Percentiles rank a stretch among this genome's conserved stretches.
phyloP scores from a whole-genome alignment of 2,888 invertebrate species.

The Euspilapteryx auroguttella region DNA sequence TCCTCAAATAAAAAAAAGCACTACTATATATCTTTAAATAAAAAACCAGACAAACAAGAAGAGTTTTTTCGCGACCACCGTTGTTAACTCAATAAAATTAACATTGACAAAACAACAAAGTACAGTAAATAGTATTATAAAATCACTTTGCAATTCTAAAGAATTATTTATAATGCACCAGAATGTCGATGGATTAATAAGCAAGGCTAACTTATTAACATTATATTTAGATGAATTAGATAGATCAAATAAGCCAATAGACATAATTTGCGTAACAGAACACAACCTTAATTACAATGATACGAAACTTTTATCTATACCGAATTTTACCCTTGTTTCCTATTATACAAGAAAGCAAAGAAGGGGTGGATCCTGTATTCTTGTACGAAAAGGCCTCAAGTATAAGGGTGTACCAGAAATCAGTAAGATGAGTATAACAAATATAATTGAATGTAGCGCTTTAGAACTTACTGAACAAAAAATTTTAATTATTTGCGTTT shows the following conservation, averaged over 20 bases:
- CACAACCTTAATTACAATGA: not conserved
- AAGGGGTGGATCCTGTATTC: not conserved
- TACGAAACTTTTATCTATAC: not conserved
- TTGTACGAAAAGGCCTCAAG: not conserved
- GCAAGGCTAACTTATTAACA: not conserved
- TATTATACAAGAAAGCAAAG: not conserved
- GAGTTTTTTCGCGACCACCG: not conserved
- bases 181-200: conserved; percentile 1
- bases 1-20: not conserved
- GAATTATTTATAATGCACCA: not conserved
- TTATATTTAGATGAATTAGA: not conserved
- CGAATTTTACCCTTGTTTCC: not conserved
- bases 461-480: not conserved
- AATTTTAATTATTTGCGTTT: too few species aligned
- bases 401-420: not conserved
- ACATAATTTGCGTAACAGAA: conserved; percentile 1
- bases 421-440: not conserved
- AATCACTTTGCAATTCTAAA: too few species aligned
- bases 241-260: not conserved
- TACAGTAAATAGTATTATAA: too few species aligned
- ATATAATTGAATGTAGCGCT: not conserved
- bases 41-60: not conserved
- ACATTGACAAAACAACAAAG: too few species aligned
- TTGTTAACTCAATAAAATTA: too few species aligned
- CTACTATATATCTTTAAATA: not conserved